phyloP scores from a whole-genome alignment of 2,888 invertebrate genomes.

The Chymomyza procnemis region DNA sequence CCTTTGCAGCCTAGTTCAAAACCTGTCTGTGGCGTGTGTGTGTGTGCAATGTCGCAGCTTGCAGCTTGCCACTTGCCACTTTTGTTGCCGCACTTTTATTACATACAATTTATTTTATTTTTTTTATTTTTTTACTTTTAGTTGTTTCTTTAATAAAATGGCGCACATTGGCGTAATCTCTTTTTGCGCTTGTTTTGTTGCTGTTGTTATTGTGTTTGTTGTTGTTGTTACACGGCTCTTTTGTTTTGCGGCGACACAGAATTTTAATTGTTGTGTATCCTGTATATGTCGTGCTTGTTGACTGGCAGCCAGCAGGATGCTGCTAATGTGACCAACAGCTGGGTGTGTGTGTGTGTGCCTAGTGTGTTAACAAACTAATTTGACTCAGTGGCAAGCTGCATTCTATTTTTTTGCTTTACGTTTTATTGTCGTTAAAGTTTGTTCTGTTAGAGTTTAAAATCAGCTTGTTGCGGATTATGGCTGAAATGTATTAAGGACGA shows the following conservation, averaged over 20 bases:
- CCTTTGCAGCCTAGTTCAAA: slow-evolving; percentile 4
- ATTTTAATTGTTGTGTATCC: slow-evolving; percentile 37
- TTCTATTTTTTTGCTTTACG: slow-evolving; percentile 37
- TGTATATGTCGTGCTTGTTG: slow-evolving; percentile 2
- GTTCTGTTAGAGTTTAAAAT: slow-evolving; percentile 38
- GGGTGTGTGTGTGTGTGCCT: slow-evolving; percentile 21
- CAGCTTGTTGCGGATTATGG: slow-evolving; percentile 42
- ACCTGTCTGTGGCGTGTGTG: slow-evolving; percentile 5
- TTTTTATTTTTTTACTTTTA: not conserved
- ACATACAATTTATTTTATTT: too few species aligned
- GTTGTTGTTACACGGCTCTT: not conserved
- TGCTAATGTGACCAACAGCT: slow-evolving; percentile 46
- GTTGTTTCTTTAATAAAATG: slow-evolving; percentile 26
- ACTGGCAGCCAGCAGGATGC: slow-evolving; percentile 19
- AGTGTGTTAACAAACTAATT: slow-evolving; percentile 52
- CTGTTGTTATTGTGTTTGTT: too few species aligned
- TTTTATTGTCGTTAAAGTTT: slow-evolving; percentile 20
- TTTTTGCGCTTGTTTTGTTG: slow-evolving; percentile 4
- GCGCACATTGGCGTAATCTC: slow-evolving; percentile 24
- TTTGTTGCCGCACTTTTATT: slow-evolving; percentile 8
- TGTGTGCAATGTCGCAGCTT: not conserved
- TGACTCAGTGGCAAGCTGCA: slow-evolving; percentile 41
- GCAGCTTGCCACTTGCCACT: slow-evolving; percentile 19
- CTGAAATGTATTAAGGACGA: slow-evolving; percentile 31
- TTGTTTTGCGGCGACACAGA: slow-evolving; percentile 19